Evolutionary conservation across 2,113 vertebrate genomes (phyloP).

Genomic region (Ceratotherium simum): DNA sequence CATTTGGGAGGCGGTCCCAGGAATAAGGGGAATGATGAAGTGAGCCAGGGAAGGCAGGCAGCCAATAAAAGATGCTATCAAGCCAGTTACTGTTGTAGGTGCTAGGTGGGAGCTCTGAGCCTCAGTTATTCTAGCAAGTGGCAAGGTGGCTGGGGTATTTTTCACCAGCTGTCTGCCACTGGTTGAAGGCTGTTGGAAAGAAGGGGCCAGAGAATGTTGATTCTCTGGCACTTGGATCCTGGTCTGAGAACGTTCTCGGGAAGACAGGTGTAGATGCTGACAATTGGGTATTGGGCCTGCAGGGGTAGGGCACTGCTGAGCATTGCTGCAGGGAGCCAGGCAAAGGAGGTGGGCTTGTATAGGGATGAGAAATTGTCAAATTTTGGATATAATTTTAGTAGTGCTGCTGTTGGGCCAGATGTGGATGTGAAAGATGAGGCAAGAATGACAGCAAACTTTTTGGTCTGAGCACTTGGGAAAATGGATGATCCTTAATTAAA

Average conservation of each 20-base stretch:
- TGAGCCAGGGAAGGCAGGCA: background rate
- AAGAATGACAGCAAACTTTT: background rate
- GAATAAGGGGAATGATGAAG: background rate
- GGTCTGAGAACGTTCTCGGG: background rate
- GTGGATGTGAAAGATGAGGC: background rate
- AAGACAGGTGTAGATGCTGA: background rate
- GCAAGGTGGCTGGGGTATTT: background rate
- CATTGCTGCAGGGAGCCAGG: background rate
- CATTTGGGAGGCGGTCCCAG: background rate
- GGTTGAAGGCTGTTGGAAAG: background rate
- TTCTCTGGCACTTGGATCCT: background rate
- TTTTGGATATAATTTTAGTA: background rate
- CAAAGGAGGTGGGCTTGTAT: background rate
- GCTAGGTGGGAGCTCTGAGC: background rate
- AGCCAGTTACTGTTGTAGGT: background rate
- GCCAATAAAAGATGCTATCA: accelerated
- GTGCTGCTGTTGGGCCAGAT: background rate
- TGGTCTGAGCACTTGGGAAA: background rate
- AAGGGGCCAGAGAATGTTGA: no score
- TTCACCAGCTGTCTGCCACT: background rate
- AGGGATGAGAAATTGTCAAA: background rate
- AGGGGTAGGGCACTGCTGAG: no score
- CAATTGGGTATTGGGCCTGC: background rate
- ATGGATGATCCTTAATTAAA: accelerated
- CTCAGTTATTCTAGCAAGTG: background rate